phyloP scores from a whole-genome alignment of 2,888 invertebrate species.

The Phragmatobia fuliginosa region DNA sequence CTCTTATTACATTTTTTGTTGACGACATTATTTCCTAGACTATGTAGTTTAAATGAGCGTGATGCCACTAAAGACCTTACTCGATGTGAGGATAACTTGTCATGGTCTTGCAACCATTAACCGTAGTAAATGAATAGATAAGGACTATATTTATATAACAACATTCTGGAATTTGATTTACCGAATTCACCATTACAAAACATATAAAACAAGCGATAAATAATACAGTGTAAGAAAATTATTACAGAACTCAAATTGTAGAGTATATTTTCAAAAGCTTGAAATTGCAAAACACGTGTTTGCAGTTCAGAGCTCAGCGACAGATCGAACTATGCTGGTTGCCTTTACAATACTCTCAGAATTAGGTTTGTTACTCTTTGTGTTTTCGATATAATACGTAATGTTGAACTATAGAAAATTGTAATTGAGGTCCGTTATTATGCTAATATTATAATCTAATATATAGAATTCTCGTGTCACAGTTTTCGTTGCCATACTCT shows the following conservation, averaged over 20 bases:
- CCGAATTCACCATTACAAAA: background rate
- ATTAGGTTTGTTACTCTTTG: conserved; percentile 33
- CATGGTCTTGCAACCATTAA: background rate
- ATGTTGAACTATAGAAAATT: background rate
- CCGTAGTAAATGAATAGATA: background rate
- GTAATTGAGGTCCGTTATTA: background rate
- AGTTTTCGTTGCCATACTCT: too few relatives aligned
- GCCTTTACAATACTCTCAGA: conserved; percentile 42
- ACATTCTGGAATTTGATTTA: background rate
- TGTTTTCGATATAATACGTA: background rate
- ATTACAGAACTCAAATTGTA: conserved; percentile 12
- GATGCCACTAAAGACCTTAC: background rate
- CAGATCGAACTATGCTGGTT: conserved; percentile 44
- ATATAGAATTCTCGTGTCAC: too few relatives aligned
- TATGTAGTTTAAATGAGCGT: background rate
- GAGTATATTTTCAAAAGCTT: conserved; percentile 25
- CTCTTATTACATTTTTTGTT: background rate
- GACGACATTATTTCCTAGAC: background rate
- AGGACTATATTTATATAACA: background rate
- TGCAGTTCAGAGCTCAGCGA: conserved; percentile 34
- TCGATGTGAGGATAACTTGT: background rate
- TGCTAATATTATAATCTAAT: too few relatives aligned
- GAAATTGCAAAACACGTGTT: conserved; percentile 40
- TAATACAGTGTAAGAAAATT: background rate
- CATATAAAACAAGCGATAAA: background rate